Conservation (phyloP, 2,888 invertebrate genomes). For the Machimus rusticus region DNA sequence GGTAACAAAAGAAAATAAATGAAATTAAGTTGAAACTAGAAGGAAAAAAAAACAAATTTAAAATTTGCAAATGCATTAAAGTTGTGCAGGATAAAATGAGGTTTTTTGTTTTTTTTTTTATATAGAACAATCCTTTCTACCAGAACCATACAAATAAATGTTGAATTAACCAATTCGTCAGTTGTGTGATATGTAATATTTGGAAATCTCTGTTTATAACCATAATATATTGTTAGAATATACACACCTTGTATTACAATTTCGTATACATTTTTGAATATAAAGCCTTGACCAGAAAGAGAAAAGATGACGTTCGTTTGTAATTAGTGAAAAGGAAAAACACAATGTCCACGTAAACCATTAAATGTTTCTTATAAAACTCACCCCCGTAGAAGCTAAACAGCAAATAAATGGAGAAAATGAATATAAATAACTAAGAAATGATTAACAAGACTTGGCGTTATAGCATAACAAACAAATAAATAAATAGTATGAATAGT, state of each 20-base stretch:
- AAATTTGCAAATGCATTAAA: neutral
- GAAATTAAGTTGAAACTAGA: neutral
- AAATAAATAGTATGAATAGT: neutral
- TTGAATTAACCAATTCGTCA: slow-evolving; percentile 13
- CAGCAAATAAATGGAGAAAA: neutral
- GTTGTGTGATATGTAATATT: slow-evolving; percentile 20
- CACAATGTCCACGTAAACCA: neutral
- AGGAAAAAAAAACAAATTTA: neutral
- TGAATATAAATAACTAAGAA: neutral
- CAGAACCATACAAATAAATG: neutral
- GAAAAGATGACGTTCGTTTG: neutral
- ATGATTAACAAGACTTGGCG: slow-evolving; percentile 28
- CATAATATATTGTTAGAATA: neutral
- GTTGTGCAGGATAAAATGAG: neutral
- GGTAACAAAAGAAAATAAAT: neutral
- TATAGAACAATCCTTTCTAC: neutral
- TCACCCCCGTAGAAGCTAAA: slow-evolving; percentile 2
- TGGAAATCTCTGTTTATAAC: neutral
- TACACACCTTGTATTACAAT: slow-evolving; percentile 6
- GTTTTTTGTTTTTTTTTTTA: neutral
- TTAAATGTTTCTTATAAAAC: slow-evolving; percentile 6
- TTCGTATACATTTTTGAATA: neutral
- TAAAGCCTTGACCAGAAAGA: slow-evolving; percentile 3
- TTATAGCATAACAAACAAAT: neutral
- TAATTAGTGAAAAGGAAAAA: neutral